Evolutionary conservation across 2,888 invertebrate genomes (phyloP).

Genomic region (Diadegma fenestrale): DNA sequence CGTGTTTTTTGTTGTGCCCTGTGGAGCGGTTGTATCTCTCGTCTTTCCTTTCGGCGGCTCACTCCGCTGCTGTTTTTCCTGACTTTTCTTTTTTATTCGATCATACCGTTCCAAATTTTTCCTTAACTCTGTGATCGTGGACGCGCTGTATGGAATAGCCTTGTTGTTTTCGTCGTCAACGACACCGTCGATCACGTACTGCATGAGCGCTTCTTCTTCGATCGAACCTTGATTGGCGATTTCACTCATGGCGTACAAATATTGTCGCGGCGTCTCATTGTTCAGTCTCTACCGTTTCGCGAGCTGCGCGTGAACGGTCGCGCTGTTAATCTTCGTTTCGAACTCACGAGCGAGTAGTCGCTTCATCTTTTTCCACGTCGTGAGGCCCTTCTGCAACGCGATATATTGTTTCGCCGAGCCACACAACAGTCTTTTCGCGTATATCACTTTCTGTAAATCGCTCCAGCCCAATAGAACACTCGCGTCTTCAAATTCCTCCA

Average conservation of each 20-base stretch:
- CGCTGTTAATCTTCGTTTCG: constrained; percentile 53
- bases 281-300: constrained; percentile 29
- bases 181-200: constrained; percentile 62
- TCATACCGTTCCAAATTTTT: constrained; percentile 14
- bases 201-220: constrained; percentile 51
- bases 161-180: constrained; percentile 46
- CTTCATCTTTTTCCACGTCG: constrained; percentile 58
- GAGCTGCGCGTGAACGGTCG: constrained; percentile 58
- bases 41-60: constrained; percentile 7
- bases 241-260: constrained; percentile 31
- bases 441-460: constrained; percentile 62
- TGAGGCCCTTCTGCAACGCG: constrained; percentile 49
- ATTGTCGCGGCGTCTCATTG: constrained; percentile 61
- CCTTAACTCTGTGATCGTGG: constrained; percentile 1
- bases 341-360: constrained; percentile 61
- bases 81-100: neutral
- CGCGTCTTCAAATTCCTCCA: constrained; percentile 68
- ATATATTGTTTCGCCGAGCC: constrained; percentile 69
- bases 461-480: constrained; percentile 62
- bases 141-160: neutral
- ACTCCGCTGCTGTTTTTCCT: neutral
- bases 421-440: constrained; percentile 62
- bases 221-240: constrained; percentile 62
- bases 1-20: neutral
- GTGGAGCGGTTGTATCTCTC: neutral